These are phyloP conservation scores for Bufo bufo DNA, from an alignment of 2,113 vertebrate species.

Conservation along the genomic window DNA sequence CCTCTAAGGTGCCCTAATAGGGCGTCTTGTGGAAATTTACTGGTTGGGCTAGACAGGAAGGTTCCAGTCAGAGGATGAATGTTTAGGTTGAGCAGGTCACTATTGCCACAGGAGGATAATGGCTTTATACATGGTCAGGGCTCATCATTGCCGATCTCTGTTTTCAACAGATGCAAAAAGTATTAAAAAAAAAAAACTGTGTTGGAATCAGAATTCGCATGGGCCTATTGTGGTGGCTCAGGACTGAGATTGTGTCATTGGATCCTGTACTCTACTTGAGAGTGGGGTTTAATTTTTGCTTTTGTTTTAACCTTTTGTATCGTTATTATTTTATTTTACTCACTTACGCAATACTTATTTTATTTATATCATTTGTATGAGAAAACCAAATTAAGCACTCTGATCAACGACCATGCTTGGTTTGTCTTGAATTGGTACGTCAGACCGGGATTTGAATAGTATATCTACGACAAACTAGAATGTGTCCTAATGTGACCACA, in stretches of 20 bases:
- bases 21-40: not conserved
- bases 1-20: not conserved
- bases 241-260: not conserved
- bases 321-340: too few species aligned
- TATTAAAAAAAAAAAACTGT: too few species aligned
- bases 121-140: not conserved
- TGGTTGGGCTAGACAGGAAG: not conserved
- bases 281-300: not conserved
- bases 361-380: too few species aligned
- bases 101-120: not conserved
- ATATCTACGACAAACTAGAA: not conserved
- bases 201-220: too few species aligned
- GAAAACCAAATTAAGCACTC: too few species aligned
- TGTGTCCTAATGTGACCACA: constrained; percentile 16
- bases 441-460: not conserved
- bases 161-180: not conserved
- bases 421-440: too few species aligned
- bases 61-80: not conserved
- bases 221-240: not conserved
- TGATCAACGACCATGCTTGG: too few species aligned
- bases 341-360: too few species aligned
- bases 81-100: not conserved
- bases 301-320: too few species aligned
- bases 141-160: not conserved
- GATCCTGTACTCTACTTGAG: not conserved